Base-by-base conservation (phyloP, 2,888 invertebrate species). In the Thalpophila matura region DNA sequence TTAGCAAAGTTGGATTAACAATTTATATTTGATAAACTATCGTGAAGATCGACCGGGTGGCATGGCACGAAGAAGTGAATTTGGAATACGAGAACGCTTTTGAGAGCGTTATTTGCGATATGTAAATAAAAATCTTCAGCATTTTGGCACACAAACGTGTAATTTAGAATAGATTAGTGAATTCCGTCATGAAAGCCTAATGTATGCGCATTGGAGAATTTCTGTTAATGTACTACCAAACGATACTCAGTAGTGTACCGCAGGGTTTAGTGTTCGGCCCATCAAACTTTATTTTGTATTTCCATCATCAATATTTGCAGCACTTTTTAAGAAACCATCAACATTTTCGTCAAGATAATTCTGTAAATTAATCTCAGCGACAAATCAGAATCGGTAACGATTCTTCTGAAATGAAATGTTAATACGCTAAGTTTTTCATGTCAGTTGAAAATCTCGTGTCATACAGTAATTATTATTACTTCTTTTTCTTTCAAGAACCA, bases 101-200 rank as follows among this genome's bases (percentile, higher is more conserved):
- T 55, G 26, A 27, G 18, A 14, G 16, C 9, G 16, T 27, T 33
- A 9, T n/a, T 7, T 16, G 18, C 9, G 6, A 3, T 4, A 33
- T 20, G 20, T 9, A 37, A 55, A 20, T 55, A 9, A 37, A 55
- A 55, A 55, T 55, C 16, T 54, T 27, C 10, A 37, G 18, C 10
- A 18, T 51, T 12, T 22, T n/a, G 14, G n/a, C n/a, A 33, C 6
- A 24, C 6, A 4, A 0, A 49, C 9, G 24, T 35, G 24, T 35
- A 26, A 5, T 59, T 61, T 37, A 33, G 27, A 2, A 37, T 29
- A 14, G 6, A 10, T 31, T 12, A 60, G 14, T n/a, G 10, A 59
- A 12, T 12, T 20, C 12, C 2, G 14, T 14, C 9, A 6, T 59
- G 2, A 38, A 47, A 29, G n/a, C 2, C 9, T 14, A 10, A 4